Evolutionary conservation across 1,140 invertebrate genomes (phyloP).

Genomic region (Trichonephila clavipes): DNA sequence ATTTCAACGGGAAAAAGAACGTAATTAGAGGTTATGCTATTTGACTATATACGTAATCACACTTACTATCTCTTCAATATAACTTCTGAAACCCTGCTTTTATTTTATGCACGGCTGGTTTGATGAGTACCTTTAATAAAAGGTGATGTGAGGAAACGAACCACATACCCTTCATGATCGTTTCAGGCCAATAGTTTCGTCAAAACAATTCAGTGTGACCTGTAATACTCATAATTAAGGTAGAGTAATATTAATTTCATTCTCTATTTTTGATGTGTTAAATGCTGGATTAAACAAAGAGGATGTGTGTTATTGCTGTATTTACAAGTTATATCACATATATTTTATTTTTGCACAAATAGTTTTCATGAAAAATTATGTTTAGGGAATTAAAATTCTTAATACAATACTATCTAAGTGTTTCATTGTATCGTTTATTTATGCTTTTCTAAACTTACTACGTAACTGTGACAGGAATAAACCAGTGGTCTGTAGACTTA

Average conservation of each 20-base stretch:
- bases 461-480: too few relatives aligned
- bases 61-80: background rate
- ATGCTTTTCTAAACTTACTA: too few relatives aligned
- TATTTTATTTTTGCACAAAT: too few relatives aligned
- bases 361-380: too few relatives aligned
- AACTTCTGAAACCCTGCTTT: background rate
- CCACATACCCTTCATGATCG: background rate
- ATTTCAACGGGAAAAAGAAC: background rate
- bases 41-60: background rate
- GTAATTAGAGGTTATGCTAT: background rate
- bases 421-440: too few relatives aligned
- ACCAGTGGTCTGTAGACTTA: too few relatives aligned
- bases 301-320: too few relatives aligned
- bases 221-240: background rate
- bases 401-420: too few relatives aligned
- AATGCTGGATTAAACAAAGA: too few relatives aligned
- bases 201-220: constrained; percentile 21
- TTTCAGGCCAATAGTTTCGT: background rate
- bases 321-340: too few relatives aligned
- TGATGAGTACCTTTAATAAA: background rate
- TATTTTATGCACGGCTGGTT: constrained; percentile 1
- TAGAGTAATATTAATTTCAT: background rate
- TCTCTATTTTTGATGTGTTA: too few relatives aligned
- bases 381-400: too few relatives aligned
- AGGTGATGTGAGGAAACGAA: background rate